phyloP scores from a whole-genome alignment of 2,888 invertebrate species.

The Nasonovia ribisnigri region DNA sequence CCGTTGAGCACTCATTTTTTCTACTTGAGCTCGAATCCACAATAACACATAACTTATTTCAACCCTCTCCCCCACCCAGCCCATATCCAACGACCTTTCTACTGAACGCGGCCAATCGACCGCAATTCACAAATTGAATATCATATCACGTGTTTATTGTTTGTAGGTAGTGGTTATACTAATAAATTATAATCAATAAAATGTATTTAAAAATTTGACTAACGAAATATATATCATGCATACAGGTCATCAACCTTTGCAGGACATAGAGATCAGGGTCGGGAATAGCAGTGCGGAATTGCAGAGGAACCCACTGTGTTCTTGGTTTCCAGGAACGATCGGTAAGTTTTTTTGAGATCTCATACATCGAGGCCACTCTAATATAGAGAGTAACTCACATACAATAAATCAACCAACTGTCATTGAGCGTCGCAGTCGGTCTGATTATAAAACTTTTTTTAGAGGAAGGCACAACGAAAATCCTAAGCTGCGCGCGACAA shows the following conservation, averaged over 20 bases:
- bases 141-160: background rate
- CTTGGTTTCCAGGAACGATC: conserved; percentile 93
- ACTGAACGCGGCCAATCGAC: background rate
- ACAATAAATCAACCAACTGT: background rate
- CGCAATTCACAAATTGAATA: background rate
- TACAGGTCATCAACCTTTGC: conserved; percentile 86
- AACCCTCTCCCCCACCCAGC: background rate
- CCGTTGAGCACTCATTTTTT: background rate
- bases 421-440: background rate
- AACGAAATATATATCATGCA: background rate
- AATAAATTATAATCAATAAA: background rate
- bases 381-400: background rate
- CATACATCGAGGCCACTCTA: background rate
- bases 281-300: conserved; percentile 90
- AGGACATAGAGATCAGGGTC: conserved; percentile 90
- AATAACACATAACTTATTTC: background rate
- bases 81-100: background rate
- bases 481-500: conserved; percentile 87
- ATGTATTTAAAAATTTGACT: background rate
- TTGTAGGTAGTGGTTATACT: background rate
- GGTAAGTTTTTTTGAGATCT: conserved; percentile 72
- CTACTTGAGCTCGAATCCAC: background rate
- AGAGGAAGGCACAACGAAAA: conserved; percentile 93
- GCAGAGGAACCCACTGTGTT: conserved; percentile 90
- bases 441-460: conserved; percentile 69